These are phyloP conservation scores for Fringilla coelebs DNA, from an alignment of 2,797 vertebrate species.

Conservation along the genomic window DNA sequence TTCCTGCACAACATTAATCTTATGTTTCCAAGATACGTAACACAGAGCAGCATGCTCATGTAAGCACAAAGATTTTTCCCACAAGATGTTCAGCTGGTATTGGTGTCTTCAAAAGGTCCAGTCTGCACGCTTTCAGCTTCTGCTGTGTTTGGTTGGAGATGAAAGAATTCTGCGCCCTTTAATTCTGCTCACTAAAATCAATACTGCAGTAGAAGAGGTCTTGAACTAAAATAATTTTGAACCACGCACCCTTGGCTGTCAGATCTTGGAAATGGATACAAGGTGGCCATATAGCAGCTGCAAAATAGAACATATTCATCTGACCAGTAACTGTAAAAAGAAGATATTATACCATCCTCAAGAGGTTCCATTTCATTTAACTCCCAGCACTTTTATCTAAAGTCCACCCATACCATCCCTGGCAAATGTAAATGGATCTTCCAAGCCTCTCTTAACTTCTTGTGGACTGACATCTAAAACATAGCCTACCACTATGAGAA, in stretches of 20 bases:
- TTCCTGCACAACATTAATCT: slow-evolving; percentile 23
- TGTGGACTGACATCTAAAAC: neutral
- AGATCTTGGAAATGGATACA: neutral
- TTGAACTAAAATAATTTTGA: neutral
- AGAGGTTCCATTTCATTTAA: neutral
- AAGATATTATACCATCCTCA: accelerated
- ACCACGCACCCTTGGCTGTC: neutral
- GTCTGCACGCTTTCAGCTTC: neutral
- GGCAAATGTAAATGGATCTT: neutral
- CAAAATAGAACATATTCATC: neutral
- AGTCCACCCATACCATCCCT: neutral
- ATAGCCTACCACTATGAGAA: neutral
- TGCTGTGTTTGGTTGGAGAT: neutral
- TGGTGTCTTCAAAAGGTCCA: neutral
- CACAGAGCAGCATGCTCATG: neutral
- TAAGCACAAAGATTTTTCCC: slow-evolving; percentile 29
- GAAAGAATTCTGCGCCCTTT: neutral
- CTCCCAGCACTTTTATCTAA: neutral
- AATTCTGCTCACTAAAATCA: neutral
- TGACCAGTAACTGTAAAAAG: neutral
- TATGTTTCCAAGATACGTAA: neutral
- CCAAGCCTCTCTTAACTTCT: neutral
- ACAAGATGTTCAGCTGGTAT: slow-evolving; percentile 8
- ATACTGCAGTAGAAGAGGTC: neutral
- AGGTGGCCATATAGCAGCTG: neutral